These are phyloP conservation scores for Menidia menidia DNA, from an alignment of 2,797 vertebrate species.

Conservation along the genomic window DNA sequence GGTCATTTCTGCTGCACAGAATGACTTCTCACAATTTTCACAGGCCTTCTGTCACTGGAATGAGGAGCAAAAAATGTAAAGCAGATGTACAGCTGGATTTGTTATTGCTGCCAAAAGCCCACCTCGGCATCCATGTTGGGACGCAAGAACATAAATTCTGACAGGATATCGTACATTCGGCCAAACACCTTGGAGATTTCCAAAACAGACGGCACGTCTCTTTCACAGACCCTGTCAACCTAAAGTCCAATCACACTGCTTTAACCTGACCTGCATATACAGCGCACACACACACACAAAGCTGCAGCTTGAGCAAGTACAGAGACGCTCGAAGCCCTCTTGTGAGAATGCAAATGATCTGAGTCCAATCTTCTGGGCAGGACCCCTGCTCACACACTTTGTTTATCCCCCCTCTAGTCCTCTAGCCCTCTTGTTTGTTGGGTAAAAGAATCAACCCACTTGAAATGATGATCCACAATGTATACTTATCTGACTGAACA, in stretches of 20 bases:
- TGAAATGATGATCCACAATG: slow-evolving; percentile 4
- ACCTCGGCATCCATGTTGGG: slow-evolving; percentile 9
- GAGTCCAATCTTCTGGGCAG: background rate
- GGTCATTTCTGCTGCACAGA: background rate
- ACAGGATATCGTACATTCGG: slow-evolving; percentile 17
- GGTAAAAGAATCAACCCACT: slow-evolving; percentile 17
- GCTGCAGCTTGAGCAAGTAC: background rate
- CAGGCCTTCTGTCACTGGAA: slow-evolving; percentile 3
- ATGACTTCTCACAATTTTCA: slow-evolving; percentile 20
- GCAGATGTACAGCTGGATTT: slow-evolving; percentile 52
- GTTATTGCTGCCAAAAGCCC: slow-evolving; percentile 20
- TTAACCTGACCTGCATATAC: background rate
- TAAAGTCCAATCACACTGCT: slow-evolving; percentile 19
- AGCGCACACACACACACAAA: slow-evolving; percentile 14
- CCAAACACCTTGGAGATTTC: slow-evolving; percentile 33
- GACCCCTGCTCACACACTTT: background rate
- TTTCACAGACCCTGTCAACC: background rate
- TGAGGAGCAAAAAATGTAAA: slow-evolving; percentile 33
- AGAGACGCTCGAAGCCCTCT: background rate
- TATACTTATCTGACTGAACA: slow-evolving; percentile 26
- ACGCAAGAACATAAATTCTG: slow-evolving; percentile 29
- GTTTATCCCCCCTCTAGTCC: background rate
- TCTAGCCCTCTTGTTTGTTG: background rate
- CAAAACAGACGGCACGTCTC: slow-evolving; percentile 5
- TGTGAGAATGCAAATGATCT: slow-evolving; percentile 4